Evolutionary conservation across 2,888 invertebrate species (phyloP).

Genomic region (Protophormia terraenovae): DNA sequence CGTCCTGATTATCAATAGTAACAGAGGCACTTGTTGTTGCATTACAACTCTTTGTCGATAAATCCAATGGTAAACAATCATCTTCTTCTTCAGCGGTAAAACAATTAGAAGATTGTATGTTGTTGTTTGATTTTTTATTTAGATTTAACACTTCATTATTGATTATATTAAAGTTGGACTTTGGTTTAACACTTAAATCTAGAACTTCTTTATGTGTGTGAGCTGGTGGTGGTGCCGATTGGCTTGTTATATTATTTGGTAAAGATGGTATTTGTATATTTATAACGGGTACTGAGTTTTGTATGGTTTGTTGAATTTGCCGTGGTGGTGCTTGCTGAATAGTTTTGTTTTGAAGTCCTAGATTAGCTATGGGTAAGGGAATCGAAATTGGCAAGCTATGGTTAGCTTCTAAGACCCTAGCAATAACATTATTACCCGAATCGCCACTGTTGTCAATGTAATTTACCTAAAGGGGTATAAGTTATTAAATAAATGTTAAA

Average conservation of each 20-base stretch:
- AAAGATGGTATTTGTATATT: constrained; percentile 45
- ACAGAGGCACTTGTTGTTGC: neutral
- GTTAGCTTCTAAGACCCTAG: constrained; percentile 67
- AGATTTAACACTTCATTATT: neutral
- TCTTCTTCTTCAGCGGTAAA: neutral
- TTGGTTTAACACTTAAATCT: constrained; percentile 67
- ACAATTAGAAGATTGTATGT: neutral
- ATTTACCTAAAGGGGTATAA: constrained; percentile 67
- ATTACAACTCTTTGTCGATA: constrained; percentile 50
- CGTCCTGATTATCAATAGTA: constrained; percentile 54
- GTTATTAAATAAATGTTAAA: neutral
- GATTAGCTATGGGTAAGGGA: neutral
- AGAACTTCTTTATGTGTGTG: constrained; percentile 52
- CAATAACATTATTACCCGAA: constrained; percentile 68
- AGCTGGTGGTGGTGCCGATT: constrained; percentile 54
- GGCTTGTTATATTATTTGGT: constrained; percentile 18
- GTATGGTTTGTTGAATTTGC: neutral
- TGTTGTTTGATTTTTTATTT: neutral
- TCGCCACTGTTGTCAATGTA: constrained; percentile 69
- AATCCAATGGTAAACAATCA: constrained; percentile 65
- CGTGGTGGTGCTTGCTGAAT: neutral
- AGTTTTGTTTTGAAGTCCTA: constrained; percentile 24
- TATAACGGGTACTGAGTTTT: constrained; percentile 30
- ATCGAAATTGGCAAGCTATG: constrained; percentile 42
- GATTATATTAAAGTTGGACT: neutral